phyloP scores from a whole-genome alignment of 2,888 invertebrate species.

The Chrysotoxum bicinctum region DNA sequence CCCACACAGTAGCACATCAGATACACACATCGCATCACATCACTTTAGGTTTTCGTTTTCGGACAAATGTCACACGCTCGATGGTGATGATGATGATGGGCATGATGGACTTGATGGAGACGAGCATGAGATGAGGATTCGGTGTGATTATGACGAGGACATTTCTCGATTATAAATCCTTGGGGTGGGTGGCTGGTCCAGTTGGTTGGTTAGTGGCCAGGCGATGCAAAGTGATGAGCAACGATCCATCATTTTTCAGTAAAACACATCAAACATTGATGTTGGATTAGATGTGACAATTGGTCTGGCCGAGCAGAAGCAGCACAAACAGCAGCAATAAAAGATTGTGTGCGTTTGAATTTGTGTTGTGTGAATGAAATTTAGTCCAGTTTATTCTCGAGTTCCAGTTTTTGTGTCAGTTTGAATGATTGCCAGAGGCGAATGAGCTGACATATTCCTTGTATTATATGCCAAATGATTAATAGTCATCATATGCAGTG shows the following conservation, averaged over 20 bases:
- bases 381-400: constrained; percentile 49
- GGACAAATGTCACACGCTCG: constrained; percentile 39
- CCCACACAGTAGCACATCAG: not conserved
- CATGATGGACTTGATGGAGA: constrained; percentile 34
- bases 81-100: constrained; percentile 37
- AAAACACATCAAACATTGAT: constrained; percentile 72
- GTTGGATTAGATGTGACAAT: constrained; percentile 68
- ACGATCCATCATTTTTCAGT: constrained; percentile 71
- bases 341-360: not conserved
- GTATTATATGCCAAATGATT: constrained; percentile 63
- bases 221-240: constrained; percentile 39
- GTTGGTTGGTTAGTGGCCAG: not conserved
- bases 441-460: constrained; percentile 68
- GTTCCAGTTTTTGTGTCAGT: constrained; percentile 55
- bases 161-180: constrained; percentile 72
- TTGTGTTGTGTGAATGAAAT: constrained; percentile 62
- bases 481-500: constrained; percentile 72
- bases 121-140: constrained; percentile 18
- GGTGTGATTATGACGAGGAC: constrained; percentile 66
- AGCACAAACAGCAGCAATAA: not conserved
- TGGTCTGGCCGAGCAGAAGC: constrained; percentile 43
- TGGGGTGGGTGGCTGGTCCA: constrained; percentile 37
- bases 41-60: constrained; percentile 7
- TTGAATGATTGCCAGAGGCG: constrained; percentile 71
- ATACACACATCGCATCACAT: constrained; percentile 16